phyloP scores from a whole-genome alignment of 2,888 invertebrate genomes.

The Chironomus tentans region DNA sequence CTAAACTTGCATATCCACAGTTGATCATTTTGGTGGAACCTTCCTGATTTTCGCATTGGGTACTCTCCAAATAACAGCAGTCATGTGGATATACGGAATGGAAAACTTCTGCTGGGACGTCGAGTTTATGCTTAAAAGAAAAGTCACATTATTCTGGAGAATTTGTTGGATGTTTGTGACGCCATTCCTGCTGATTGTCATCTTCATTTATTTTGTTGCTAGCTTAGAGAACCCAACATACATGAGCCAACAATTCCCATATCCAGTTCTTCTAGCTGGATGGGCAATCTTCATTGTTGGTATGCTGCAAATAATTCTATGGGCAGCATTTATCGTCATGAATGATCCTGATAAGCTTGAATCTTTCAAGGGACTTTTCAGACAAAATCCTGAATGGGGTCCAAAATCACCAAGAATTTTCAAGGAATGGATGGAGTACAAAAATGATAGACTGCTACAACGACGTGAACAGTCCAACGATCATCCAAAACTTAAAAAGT shows the following conservation, averaged over 20 bases:
- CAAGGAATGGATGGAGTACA: conserved; percentile 52
- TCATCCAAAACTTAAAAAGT: conserved; percentile 35
- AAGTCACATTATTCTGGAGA: conserved; percentile 62
- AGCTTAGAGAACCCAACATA: conserved; percentile 51
- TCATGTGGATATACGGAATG: conserved; percentile 53
- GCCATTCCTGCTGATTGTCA: conserved; percentile 56
- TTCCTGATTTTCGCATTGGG: conserved; percentile 51
- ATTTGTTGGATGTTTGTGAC: conserved; percentile 66
- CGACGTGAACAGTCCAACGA: conserved; percentile 34
- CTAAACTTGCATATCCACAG: too few species aligned
- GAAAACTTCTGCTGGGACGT: conserved; percentile 58
- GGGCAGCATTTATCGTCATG: conserved; percentile 39
- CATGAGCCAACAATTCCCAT: conserved; percentile 49
- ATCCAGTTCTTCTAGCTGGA: conserved; percentile 44
- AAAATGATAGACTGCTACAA: conserved; percentile 42
- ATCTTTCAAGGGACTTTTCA: conserved; percentile 36
- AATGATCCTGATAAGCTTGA: conserved; percentile 35
- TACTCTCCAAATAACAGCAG: conserved; percentile 47
- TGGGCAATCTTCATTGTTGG: conserved; percentile 46
- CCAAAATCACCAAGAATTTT: conserved; percentile 47
- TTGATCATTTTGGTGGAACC: conserved; percentile 54
- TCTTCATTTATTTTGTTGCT: conserved; percentile 59
- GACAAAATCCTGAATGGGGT: conserved; percentile 53
- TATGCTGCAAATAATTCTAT: conserved; percentile 45
- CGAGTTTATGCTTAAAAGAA: conserved; percentile 64